Percentiles rank a stretch among this genome's conserved stretches.
These are phyloP conservation scores for Zingel zingel DNA, from an alignment of 2,113 vertebrate species.

Conservation along the genomic window DNA sequence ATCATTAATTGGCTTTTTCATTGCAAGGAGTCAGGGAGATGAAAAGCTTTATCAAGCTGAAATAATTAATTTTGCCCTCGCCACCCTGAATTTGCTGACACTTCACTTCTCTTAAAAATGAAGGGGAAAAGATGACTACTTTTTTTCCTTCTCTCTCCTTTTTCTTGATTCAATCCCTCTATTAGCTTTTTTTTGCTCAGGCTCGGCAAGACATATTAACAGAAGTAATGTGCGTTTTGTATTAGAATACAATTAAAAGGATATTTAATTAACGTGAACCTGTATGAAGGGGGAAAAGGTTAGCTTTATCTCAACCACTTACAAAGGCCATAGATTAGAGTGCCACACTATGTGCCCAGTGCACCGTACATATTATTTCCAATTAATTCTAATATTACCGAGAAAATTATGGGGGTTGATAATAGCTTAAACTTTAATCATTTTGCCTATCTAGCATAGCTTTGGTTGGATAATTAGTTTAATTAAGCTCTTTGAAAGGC, in stretches of 20 bases:
- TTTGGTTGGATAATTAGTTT: conserved; percentile 85
- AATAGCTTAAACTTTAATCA: conserved; percentile 86
- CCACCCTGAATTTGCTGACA: conserved; percentile 94
- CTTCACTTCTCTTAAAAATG: conserved; percentile 94
- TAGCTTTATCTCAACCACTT: conserved; percentile 91
- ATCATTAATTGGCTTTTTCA: conserved; percentile 99
- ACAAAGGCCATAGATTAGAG: conserved; percentile 91
- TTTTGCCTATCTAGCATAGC: conserved; percentile 74
- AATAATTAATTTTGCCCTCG: conserved; percentile 98
- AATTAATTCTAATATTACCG: conserved; percentile 95
- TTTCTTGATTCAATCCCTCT: conserved; percentile 68
- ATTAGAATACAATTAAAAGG: conserved; percentile 96
- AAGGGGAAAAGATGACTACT: conserved; percentile 63
- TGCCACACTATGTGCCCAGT: conserved; percentile 91
- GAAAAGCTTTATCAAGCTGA: conserved; percentile 99
- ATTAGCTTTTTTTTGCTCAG: conserved; percentile 77
- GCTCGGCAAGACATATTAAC: conserved; percentile 90
- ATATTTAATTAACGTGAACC: conserved; percentile 98
- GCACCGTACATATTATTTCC: conserved; percentile 95
- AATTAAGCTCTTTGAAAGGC: conserved; percentile 83
- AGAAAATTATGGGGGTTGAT: conserved; percentile 91
- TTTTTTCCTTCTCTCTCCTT: conserved; percentile 45
- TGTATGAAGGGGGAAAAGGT: conserved; percentile 85
- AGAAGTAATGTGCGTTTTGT: conserved; percentile 90
- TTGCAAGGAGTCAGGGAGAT: conserved; percentile 98